A percentile compares a stretch with the other conserved stretches of the same genome.
These are phyloP conservation scores for Xenopus petersii DNA, from an alignment of 2,797 vertebrate species.

Conservation along the genomic window DNA sequence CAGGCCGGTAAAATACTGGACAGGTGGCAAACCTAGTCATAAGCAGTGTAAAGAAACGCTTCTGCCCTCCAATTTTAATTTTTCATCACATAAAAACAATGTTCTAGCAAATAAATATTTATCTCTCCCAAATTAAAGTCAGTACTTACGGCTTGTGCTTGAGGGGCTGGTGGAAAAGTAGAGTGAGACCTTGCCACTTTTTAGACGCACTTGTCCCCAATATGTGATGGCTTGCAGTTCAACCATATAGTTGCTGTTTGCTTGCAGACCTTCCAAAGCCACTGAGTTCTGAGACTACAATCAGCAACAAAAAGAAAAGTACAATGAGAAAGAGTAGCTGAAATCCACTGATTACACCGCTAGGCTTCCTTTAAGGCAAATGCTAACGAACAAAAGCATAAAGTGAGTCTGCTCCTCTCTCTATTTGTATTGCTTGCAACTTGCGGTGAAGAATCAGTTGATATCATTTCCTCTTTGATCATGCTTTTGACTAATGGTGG, in stretches of 20 bases:
- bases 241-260: slow-evolving; percentile 79
- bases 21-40: too few relatives aligned
- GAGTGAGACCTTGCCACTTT: slow-evolving; percentile 84
- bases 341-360: too few relatives aligned
- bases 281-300: slow-evolving; percentile 77
- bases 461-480: neutral
- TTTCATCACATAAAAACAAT: neutral
- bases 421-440: too few relatives aligned
- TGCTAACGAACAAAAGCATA: too few relatives aligned
- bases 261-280: slow-evolving; percentile 80
- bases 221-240: slow-evolving; percentile 87
- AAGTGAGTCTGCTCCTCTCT: too few relatives aligned
- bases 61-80: too few relatives aligned
- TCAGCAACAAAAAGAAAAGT: too few relatives aligned
- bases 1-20: too few relatives aligned
- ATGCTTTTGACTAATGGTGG: neutral
- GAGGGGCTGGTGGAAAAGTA: slow-evolving; percentile 72
- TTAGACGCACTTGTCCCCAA: slow-evolving; percentile 89
- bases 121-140: neutral
- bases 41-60: too few relatives aligned
- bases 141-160: slow-evolving; percentile 62
- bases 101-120: too few relatives aligned
- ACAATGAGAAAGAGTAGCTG: too few relatives aligned
- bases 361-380: too few relatives aligned
- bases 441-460: neutral